Evolutionary conservation across 1,140 invertebrate species (phyloP), one percentile per base, ranked within the genome.

Genomic region (Druon quercuslanigerum): DNA sequence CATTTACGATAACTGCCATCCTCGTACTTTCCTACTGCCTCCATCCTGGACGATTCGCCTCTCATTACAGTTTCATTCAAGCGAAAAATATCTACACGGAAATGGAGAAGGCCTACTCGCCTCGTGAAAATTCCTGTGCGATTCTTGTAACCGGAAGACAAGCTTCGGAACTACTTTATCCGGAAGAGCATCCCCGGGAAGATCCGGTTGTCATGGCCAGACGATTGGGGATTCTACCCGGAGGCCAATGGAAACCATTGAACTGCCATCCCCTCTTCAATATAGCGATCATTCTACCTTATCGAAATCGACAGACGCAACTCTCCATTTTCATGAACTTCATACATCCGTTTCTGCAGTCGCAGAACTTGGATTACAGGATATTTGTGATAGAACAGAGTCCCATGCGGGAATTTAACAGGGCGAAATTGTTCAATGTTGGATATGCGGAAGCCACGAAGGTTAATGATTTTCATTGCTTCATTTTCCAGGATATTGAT

Each of bases 401-500:
- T 74, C 92, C 94, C 72, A 91, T 92, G 5, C 91, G 92, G 66
- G 95, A 96, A 14, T 99, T 99, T 86, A 99, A 99, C 92, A 94
- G 97, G 85, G 98, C 96, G 0, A 97, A 97, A 88, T 92, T 99
- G 11, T 95, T 99, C 84, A 99, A 99, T 88, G 95, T 98, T 79
- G 98, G 97, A 1, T 98, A 97, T 80, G 89, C 93, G 6, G 95
- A 97, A 85, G 96, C 97, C 0, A 88, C 92, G 46, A 93, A 92
- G 80, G 93, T 94, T 50, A 93, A 93, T 75, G 93, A 94, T 70
- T 97, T 95, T 90, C 94, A 96, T 33, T 99, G 98, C 87, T 94
- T 98, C 70, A 95, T 99, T 72, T 96, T 99, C 84, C 98, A 99
- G 90, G 98, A 99, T 88, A 96, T 99, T 56, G 98, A 99, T 92